A percentile compares a stretch with the other conserved stretches of the same genome.
These are phyloP conservation scores for Chymomyza costata DNA, from an alignment of 1,140 invertebrate genomes.

Conservation along the genomic window DNA sequence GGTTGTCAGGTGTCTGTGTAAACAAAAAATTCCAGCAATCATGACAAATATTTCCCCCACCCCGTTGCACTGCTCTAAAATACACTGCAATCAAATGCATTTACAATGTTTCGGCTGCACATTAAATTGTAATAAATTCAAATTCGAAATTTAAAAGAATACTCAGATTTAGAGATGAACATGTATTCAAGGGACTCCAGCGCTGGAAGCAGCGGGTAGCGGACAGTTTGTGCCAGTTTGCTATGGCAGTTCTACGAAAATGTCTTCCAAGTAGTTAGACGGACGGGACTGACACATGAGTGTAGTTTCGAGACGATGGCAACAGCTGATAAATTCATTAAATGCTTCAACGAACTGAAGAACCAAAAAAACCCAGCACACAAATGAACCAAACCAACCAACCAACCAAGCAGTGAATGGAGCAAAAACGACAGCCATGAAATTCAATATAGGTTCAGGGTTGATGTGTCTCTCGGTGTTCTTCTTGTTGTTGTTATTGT, in stretches of 20 bases:
- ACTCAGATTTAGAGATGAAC: neutral
- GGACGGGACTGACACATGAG: constrained; percentile 4
- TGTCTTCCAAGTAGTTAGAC: constrained; percentile 27
- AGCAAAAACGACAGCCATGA: constrained; percentile 37
- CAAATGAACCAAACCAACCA: neutral
- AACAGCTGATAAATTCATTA: constrained; percentile 67
- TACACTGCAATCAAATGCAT: constrained; percentile 40
- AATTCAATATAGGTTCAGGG: constrained; percentile 61
- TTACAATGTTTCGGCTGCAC: constrained; percentile 32
- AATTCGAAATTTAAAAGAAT: constrained; percentile 4
- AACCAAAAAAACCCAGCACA: neutral
- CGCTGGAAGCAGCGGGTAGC: too few species aligned
- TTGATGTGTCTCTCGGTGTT: too few species aligned
- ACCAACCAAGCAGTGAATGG: neutral
- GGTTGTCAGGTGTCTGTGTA: constrained; percentile 5
- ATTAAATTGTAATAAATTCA: constrained; percentile 47
- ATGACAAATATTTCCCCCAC: constrained; percentile 10
- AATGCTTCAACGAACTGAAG: constrained; percentile 35
- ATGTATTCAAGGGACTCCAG: neutral
- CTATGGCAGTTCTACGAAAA: constrained; percentile 34
- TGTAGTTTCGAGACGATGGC: constrained; percentile 37
- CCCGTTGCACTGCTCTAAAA: neutral
- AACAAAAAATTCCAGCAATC: too few species aligned
- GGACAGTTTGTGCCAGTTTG: too few species aligned
- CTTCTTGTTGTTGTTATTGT: constrained; percentile 2